Base-by-base conservation (phyloP, 2,797 vertebrate genomes). In the Pteronotus mesoamericanus region DNA sequence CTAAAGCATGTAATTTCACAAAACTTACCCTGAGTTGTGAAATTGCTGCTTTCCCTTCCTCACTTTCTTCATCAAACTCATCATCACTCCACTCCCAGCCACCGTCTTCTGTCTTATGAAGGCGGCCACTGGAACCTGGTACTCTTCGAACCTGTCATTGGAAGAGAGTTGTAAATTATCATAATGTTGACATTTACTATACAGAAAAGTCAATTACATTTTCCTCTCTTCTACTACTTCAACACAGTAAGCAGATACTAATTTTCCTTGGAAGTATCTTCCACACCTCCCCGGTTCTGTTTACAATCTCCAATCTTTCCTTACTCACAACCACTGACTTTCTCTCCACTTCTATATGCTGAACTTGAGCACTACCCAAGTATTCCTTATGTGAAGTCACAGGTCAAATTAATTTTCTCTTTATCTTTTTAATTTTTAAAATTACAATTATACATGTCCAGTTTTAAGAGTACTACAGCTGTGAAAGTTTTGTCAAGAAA, bases 1-100 rank as follows among this genome's bases (percentile, higher is more conserved):
- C 6, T 71, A 48, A 69, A 48, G 51, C 11, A 21, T 0, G 37
- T 1, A 79, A 57, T 15, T 55, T 16, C 69, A 34, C 34, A 53
- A 22, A 24, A 97, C 99, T 98, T 97, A 99, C 99, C 99, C 99
- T 98, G 98, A 99, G 99, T 96, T 99, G 99, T 95, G 99, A 99
- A 92, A 99, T 99, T 1, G 99, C 99, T 51, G 99, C 99, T 98
- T 98, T 99, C 59, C 99, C 99, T 98, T 99, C 99, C 98, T 99
- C 99, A 0, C 99, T 99, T 98, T 99, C 99, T 98, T 99, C 99
- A 51, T 99, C 99, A 97, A 99, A 98, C 93, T 99, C 99, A 2
- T 99, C 99, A 26, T 99, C 99, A 6, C 99, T 99, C 99, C 99
- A 99, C 97, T 99, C 99, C 98, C 98, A 99, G 97, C 98, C 99